Base-by-base conservation (phyloP, 2,888 invertebrate genomes). In the Abrostola tripartita region DNA sequence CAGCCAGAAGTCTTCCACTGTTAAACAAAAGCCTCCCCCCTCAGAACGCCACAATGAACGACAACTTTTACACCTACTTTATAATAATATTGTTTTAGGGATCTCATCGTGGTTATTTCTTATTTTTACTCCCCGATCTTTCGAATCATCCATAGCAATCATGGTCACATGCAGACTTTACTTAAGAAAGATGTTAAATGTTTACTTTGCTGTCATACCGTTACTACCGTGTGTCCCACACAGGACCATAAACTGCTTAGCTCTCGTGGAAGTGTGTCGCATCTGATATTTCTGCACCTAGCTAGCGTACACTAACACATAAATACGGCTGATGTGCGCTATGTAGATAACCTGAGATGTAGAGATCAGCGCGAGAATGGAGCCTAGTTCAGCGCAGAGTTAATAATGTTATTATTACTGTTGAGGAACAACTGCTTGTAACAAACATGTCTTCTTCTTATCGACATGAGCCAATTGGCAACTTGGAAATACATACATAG, bases 241-340 rank as follows among this genome's bases (percentile, higher is more conserved):
- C 9, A 42, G 14, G 36, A 50, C 62, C 61, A 62, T 76, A 79
- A 75, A 76, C 76, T 62, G 76, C 70, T 74, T 55, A 37, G 67
- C 68, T 73, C 68, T 76, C 72, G 61, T 74, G 81, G 82, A 82
- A 83, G 81, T 76, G 68, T 68, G 71, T 72, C 66, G 71, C 76
- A 87, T 86, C 86, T 68, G 88, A 87, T 84, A 81, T 65, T 53
- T 64, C 71, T 58, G 59, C 75, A 68, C 64, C 70, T 73, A 58
- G 57, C 66, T 14, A 44, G 50, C 61, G 58, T n/a, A 63, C 51
- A 60, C 42, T 38, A 50, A 37, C 56, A 11, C 11, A 59, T 52
- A 47, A 59, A 59, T 59, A 57, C 37, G 10, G 37, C 51, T 52
- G 72, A 59, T 44, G 0, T 35, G 36, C 50, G 41, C 42, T 14